Conservation (phyloP, 2,113 vertebrate genomes). For the Ophiodon elongatus region DNA sequence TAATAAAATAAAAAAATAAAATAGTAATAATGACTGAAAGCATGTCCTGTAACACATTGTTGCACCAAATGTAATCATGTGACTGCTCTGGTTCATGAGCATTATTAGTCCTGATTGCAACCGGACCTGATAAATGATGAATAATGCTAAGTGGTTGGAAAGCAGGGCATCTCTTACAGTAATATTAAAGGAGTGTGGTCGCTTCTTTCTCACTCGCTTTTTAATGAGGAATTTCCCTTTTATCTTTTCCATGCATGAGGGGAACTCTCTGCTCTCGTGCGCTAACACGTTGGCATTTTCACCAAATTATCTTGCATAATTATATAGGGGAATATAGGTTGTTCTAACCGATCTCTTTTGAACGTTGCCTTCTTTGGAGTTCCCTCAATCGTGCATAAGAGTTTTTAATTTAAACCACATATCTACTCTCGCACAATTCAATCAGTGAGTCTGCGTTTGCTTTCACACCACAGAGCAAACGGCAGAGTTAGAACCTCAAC, state of each 20-base stretch:
- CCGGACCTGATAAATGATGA: background rate
- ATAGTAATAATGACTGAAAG: too few relatives aligned
- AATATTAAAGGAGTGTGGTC: background rate
- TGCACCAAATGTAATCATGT: background rate
- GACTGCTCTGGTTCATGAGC: background rate
- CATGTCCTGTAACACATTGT: background rate
- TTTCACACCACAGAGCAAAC: background rate
- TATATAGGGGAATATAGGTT: constrained; percentile 6
- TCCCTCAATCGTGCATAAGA: background rate
- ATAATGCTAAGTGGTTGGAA: background rate
- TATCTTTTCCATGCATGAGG: constrained; percentile 6
- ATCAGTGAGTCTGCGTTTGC: background rate
- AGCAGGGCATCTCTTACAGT: background rate
- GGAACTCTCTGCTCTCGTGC: background rate
- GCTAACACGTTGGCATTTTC: background rate
- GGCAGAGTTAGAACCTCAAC: background rate
- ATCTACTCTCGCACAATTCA: background rate
- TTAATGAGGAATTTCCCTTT: constrained; percentile 26
- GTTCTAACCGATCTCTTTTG: background rate
- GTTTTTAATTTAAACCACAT: background rate
- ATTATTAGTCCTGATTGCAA: background rate
- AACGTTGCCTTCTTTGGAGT: background rate
- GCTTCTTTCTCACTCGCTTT: background rate
- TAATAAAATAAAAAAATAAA: background rate
- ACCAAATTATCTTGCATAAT: background rate